These are phyloP conservation scores for Melitaea athalia DNA, from an alignment of 2,888 invertebrate genomes.

Conservation along the genomic window DNA sequence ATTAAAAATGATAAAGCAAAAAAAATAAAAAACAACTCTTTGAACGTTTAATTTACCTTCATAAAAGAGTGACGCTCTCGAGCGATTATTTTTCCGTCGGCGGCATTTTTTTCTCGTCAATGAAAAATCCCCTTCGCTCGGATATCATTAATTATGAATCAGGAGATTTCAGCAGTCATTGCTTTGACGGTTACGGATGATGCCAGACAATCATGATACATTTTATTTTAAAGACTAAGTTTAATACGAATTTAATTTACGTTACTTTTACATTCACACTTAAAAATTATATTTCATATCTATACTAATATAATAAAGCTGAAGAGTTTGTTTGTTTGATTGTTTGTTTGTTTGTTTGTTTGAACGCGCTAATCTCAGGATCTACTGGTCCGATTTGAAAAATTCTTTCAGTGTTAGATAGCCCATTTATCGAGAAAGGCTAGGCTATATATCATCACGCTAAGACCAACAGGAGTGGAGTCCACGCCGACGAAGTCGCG, in stretches of 20 bases:
- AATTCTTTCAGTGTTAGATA: too few species aligned
- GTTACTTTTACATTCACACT: background rate
- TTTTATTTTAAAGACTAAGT: conserved; percentile 30
- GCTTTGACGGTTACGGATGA: conserved; percentile 65
- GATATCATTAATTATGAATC: conserved; percentile 81
- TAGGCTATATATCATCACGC: too few species aligned
- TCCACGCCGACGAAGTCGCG: too few species aligned
- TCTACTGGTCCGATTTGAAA: too few species aligned
- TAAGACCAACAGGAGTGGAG: too few species aligned
- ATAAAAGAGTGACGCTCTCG: conserved; percentile 70
- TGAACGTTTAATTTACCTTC: conserved; percentile 49
- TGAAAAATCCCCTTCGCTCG: conserved; percentile 72
- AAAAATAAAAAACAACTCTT: conserved; percentile 18
- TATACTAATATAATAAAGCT: too few species aligned
- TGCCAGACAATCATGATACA: conserved; percentile 34
- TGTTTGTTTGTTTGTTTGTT: too few species aligned
- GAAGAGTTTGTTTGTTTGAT: too few species aligned
- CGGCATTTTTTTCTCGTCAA: conserved; percentile 64
- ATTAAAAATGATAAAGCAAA: conserved; percentile 16
- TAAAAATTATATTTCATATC: too few species aligned
- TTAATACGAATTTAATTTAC: background rate
- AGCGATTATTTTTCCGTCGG: conserved; percentile 69
- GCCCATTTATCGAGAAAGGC: too few species aligned
- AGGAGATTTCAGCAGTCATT: conserved; percentile 56
- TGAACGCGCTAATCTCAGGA: too few species aligned